Base-by-base conservation (phyloP, 2,113 vertebrate genomes). In the Gnathonemus echidnorhynchus region DNA sequence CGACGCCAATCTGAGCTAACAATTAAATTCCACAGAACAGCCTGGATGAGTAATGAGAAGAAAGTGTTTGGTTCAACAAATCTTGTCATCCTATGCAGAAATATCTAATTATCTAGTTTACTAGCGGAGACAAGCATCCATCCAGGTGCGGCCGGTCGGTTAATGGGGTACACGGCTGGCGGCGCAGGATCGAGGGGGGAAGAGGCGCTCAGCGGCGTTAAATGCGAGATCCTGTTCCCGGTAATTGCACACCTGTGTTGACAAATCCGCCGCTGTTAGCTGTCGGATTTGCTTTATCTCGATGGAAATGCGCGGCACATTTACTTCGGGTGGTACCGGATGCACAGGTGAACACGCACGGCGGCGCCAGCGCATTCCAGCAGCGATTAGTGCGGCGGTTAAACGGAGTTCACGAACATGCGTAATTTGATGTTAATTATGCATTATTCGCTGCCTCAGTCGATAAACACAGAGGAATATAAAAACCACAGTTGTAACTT, bases 221-320 rank as follows among this genome's bases (percentile, higher is more conserved):
- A 94, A 92, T 93, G 93, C 91, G 94, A 93, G 94, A 93, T 94
- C 94, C 93, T 95, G 94, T 95, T 95, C 93, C 92, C 92, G 39
- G 90, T 95, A 94, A 95, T 94, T 95, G 93, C 93, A 94, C 95
- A 95, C 94, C 95, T 95, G 95, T 93, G 94, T 42, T 48, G 89
- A 85, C 89, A 89, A 89, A 89, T 84, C 89, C 94, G 86, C 84
- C 83, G 53, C 93, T 92, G 93, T 92, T 88, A 56, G 91, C 93
- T 89, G 89, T 90, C 91, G 92, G 95, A 94, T 94, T 94, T 95
- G 92, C 92, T 92, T 95, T 92, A 91, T 91, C 90, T 92, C 91
- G 91, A 80, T 89, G 92, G 31, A 39, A 90, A 66, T 93, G 90
- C 90, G 93, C 74, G 1, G 93, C 91, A 91, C 86, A 88, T 74